Evolutionary conservation across 2,888 invertebrate genomes (phyloP).

Genomic region (Cataglyphis cursor): DNA sequence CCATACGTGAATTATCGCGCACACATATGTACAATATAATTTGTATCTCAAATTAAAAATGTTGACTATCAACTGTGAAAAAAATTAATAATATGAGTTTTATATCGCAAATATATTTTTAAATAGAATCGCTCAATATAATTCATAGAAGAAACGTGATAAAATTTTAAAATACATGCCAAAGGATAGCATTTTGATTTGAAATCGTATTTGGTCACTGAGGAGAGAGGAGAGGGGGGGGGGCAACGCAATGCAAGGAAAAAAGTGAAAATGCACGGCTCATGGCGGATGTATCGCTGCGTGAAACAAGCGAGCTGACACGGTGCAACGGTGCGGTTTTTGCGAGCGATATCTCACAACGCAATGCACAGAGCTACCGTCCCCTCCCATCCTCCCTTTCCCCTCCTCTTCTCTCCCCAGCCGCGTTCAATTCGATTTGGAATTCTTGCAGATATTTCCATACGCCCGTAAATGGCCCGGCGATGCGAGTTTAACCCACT

Average conservation of each 20-base stretch:
- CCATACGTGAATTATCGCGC: not conserved
- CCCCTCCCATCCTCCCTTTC: not conserved
- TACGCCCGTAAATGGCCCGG: conserved; percentile 32
- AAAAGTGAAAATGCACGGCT: conserved; percentile 16
- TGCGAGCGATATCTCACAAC: conserved; percentile 38
- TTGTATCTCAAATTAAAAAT: not conserved
- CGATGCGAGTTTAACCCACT: conserved; percentile 49
- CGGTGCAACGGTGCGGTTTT: conserved; percentile 27
- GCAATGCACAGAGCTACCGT: not conserved
- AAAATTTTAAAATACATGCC: not conserved
- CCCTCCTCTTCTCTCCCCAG: not conserved
- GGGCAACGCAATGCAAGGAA: not conserved
- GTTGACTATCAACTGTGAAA: not conserved
- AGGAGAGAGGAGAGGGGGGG: not conserved
- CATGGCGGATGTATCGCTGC: conserved; percentile 33
- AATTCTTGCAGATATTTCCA: conserved; percentile 51
- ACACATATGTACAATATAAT: too few species aligned
- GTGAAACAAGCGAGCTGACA: conserved; percentile 39
- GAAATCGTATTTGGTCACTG: conserved; percentile 5
- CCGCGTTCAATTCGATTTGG: conserved; percentile 43
- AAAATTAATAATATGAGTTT: not conserved
- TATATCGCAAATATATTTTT: not conserved
- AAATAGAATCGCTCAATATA: not conserved
- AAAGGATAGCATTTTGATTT: not conserved
- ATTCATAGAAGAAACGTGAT: too few species aligned